A percentile compares a stretch with the other conserved stretches of the same genome.
Conservation (phyloP, 1,140 invertebrate species). For the Eubasilissa regina region DNA sequence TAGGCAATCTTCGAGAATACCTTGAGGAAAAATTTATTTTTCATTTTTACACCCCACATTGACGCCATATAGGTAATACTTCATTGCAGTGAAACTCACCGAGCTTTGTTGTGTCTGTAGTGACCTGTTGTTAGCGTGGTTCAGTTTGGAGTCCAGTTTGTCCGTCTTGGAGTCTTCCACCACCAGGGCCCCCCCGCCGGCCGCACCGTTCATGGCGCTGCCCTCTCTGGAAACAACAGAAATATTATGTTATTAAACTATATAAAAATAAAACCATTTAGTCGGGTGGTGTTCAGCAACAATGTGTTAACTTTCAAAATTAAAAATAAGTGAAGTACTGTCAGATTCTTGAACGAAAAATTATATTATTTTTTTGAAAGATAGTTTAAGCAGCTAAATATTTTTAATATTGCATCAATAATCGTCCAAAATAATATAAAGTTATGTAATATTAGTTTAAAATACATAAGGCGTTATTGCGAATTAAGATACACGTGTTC, state of each 20-base stretch:
- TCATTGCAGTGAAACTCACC: slow-evolving; percentile 31
- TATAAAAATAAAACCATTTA: background rate
- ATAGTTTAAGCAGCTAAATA: too few relatives aligned
- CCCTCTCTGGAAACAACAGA: slow-evolving; percentile 54
- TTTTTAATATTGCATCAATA: too few relatives aligned
- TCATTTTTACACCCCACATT: too few relatives aligned
- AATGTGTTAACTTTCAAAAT: background rate
- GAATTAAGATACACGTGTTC: too few relatives aligned
- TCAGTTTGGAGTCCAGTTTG: slow-evolving; percentile 56
- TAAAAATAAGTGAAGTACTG: background rate
- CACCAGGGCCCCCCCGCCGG: slow-evolving; percentile 31
- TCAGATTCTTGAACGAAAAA: too few relatives aligned
- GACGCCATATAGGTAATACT: too few relatives aligned
- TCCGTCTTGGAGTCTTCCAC: slow-evolving; percentile 42
- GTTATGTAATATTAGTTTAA: too few relatives aligned
- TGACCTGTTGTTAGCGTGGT: slow-evolving; percentile 53
- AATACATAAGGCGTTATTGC: too few relatives aligned
- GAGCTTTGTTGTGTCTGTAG: slow-evolving; percentile 58
- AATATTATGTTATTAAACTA: background rate
- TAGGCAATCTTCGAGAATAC: too few relatives aligned
- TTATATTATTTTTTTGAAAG: too few relatives aligned
- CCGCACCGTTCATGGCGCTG: slow-evolving; percentile 53
- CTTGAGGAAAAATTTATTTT: too few relatives aligned
- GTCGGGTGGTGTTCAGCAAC: background rate
- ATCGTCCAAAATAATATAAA: too few relatives aligned